These are phyloP conservation scores for Psilanteris sp. DNA, from an alignment of 1,140 invertebrate species.

Conservation along the genomic window DNA sequence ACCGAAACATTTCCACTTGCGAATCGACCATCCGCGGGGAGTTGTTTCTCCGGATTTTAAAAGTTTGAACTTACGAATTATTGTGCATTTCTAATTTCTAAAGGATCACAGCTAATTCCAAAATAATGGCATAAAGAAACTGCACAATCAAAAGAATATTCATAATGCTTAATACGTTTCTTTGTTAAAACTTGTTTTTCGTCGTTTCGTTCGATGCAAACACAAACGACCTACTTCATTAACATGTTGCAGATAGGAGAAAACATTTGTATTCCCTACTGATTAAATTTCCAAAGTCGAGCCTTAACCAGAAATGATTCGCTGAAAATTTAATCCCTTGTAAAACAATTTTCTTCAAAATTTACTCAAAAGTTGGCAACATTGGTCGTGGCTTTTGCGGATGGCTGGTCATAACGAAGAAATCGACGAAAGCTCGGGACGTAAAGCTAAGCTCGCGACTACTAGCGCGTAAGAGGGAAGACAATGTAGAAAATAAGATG, in stretches of 20 bases:
- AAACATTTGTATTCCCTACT: conserved; percentile 24
- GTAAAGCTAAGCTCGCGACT: conserved; percentile 27
- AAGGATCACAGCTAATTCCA: too few species aligned
- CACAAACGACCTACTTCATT: too few species aligned
- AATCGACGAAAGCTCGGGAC: conserved; percentile 24
- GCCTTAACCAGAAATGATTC: not conserved
- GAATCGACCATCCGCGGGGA: too few species aligned
- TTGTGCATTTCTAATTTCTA: too few species aligned
- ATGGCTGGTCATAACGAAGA: conserved; percentile 37
- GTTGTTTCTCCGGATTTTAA: too few species aligned
- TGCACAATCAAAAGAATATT: too few species aligned
- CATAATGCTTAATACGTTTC: too few species aligned
- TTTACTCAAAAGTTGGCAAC: conserved; percentile 39
- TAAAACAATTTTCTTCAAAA: conserved; percentile 32
- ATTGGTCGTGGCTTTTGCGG: conserved; percentile 36
- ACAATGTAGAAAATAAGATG: conserved; percentile 43
- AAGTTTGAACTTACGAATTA: too few species aligned
- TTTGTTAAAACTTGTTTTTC: too few species aligned
- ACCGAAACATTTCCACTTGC: too few species aligned
- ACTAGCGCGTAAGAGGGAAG: conserved; percentile 51
- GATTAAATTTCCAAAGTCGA: conserved; percentile 36
- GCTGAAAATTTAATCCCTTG: conserved; percentile 8
- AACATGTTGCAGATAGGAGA: conserved; percentile 14
- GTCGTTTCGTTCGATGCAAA: too few species aligned
- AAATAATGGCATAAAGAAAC: too few species aligned